Conservation (phyloP, 2,797 vertebrate species). For the Diceros bicornis region DNA sequence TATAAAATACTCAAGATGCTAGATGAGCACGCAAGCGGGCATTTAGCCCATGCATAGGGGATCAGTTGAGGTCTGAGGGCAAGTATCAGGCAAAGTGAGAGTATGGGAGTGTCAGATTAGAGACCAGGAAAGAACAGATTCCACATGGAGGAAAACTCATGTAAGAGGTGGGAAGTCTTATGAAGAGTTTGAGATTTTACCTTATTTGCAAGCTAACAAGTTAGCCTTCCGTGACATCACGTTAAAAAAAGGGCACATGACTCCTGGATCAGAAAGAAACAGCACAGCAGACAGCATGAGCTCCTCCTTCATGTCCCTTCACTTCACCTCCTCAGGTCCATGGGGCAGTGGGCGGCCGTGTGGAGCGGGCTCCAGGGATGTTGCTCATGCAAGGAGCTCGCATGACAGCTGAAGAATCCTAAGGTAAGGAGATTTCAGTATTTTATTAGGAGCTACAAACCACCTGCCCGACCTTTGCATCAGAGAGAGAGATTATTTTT, state of each 20-base stretch:
- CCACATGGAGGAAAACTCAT: background rate
- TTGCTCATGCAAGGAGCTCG: fast-evolving
- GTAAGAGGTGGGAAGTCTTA: background rate
- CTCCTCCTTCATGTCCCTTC: background rate
- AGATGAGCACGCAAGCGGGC: background rate
- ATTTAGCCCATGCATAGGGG: background rate
- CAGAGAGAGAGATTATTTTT: background rate
- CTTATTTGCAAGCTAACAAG: background rate
- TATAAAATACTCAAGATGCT: background rate
- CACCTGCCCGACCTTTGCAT: background rate
- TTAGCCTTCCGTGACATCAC: background rate
- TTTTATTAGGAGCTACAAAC: background rate
- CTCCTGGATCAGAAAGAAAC: background rate
- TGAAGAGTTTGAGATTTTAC: background rate
- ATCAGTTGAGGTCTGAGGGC: background rate
- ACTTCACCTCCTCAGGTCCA: background rate
- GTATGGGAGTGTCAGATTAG: fast-evolving
- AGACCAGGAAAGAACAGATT: background rate
- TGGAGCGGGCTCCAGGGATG: fast-evolving
- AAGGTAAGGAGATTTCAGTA: background rate
- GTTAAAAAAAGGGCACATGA: background rate
- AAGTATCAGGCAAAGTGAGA: background rate
- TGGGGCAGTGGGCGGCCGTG: fast-evolving
- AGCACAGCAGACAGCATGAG: background rate
- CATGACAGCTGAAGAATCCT: fast-evolving